Evolutionary conservation across 2,888 invertebrate species (phyloP).

Genomic region (Hirtodrosophila confusa): DNA sequence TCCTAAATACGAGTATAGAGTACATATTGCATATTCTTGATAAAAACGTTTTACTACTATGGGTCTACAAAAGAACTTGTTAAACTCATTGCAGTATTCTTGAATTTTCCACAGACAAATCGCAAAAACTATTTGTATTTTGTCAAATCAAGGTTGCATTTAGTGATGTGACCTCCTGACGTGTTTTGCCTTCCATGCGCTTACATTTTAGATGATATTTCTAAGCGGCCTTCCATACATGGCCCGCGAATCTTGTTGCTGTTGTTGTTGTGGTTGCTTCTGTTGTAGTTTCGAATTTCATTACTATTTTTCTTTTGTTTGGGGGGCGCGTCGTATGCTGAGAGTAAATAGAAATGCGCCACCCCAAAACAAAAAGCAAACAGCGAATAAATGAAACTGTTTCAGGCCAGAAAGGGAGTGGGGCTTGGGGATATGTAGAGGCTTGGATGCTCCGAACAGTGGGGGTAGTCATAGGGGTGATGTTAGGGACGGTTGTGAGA

Average conservation of each 20-base stretch:
- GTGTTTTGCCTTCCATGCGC: slow-evolving; percentile 36
- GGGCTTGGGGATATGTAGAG: slow-evolving; percentile 1
- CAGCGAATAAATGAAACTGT: slow-evolving; percentile 40
- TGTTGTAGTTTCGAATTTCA: slow-evolving; percentile 69
- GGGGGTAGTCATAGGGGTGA: not conserved
- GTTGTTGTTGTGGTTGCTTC: not conserved
- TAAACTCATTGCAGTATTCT: slow-evolving; percentile 3
- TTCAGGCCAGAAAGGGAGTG: slow-evolving; percentile 7
- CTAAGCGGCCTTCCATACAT: slow-evolving; percentile 28
- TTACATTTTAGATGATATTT: slow-evolving; percentile 64
- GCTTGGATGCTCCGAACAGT: slow-evolving; percentile 6
- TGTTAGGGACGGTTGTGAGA: not conserved
- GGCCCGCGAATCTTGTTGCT: not conserved
- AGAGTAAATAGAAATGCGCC: slow-evolving; percentile 53
- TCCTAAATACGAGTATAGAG: no score
- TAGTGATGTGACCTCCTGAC: slow-evolving; percentile 27
- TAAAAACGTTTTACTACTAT: no score
- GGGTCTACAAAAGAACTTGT: not conserved
- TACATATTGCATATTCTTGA: no score
- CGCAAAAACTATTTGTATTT: slow-evolving; percentile 18
- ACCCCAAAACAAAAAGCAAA: slow-evolving; percentile 29
- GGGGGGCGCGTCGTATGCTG: slow-evolving; percentile 28
- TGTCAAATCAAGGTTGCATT: slow-evolving; percentile 46
- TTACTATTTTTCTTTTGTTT: slow-evolving; percentile 69
- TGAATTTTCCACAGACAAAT: slow-evolving; percentile 8